Base-by-base conservation (phyloP, 1,140 invertebrate genomes). In the Mamestra configurata region DNA sequence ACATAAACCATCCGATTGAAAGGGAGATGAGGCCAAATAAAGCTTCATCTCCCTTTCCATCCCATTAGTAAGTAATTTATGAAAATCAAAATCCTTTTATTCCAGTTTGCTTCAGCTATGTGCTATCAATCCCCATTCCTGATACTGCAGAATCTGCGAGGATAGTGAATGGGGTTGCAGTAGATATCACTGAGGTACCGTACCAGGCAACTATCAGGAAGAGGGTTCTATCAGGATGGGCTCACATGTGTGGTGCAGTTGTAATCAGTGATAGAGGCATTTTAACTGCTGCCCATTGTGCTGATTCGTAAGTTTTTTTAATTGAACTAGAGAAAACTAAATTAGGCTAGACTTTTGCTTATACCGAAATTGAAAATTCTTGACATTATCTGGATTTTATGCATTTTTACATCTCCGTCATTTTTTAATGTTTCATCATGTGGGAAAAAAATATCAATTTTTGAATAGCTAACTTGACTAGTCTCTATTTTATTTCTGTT, bases 211-310 rank as follows among this genome's bases (percentile, higher is more conserved):
- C 90, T 18, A 55, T 95, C 51, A 81, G 88, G 11, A 81, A 90
- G 6, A 87, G 57, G 72, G 78, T 84, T 5, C 66, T 68, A 13
- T 79, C 79, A 15, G 88, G 89, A n/a, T 95, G 90, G 90, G 49
- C 81, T n/a, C 90, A 92, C 68, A 82, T 82, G 6, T 95, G 94
- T 79, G 94, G 94, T 20, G 93, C 89, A 10, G 82, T 88, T 1
- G 77, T 95, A 11, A 91, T 95, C n/a, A 86, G 77, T 10, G 57
- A 66, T 11, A 90, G 75, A 40, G 82, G 85, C 0, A 43, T 91
- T 2, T 68, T 95, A 4, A 93, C 93, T 22, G 92, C 94, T 64
- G 94, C 89, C 22, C 93, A 95, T 72, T 95, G 94, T 80, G 85
- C 86, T 43, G 64, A 76, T 49, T 55, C 64, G 94, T 94, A 82